Evolutionary conservation across 1,140 invertebrate species (phyloP).

Genomic region (Zaprionus nigranus): DNA sequence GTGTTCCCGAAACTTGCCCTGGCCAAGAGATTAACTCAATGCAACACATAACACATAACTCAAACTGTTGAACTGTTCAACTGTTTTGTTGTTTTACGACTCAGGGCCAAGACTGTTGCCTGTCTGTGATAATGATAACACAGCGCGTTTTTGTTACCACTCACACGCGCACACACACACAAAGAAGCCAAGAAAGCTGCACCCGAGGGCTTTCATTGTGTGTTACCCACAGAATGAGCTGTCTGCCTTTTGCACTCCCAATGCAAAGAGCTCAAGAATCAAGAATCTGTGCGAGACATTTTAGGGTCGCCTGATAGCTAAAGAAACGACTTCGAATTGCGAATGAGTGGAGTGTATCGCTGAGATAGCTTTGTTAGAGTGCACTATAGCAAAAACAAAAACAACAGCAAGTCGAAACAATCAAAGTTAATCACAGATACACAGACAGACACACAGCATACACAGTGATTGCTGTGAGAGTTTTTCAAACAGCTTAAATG

Average conservation of each 20-base stretch:
- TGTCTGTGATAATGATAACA: constrained; percentile 73
- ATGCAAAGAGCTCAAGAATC: constrained; percentile 48
- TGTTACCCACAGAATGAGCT: constrained; percentile 31
- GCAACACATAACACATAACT: constrained; percentile 60
- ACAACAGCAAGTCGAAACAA: constrained; percentile 49
- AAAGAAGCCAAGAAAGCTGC: constrained; percentile 36
- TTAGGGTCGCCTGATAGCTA: constrained; percentile 53
- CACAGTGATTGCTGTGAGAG: constrained; percentile 10
- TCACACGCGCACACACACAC: constrained; percentile 17
- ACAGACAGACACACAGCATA: constrained; percentile 2
- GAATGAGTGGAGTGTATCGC: constrained; percentile 63
- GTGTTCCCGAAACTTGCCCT: constrained; percentile 34
- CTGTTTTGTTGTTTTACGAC: constrained; percentile 69
- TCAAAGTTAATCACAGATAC: constrained; percentile 58
- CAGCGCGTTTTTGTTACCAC: constrained; percentile 37
- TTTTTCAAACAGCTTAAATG: constrained; percentile 47
- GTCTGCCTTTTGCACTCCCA: constrained; percentile 35
- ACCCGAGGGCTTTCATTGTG: constrained; percentile 66
- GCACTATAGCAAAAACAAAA: constrained; percentile 18
- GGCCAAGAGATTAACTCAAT: constrained; percentile 49
- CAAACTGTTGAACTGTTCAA: constrained; percentile 49
- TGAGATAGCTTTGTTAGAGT: constrained; percentile 56
- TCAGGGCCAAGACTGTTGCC: constrained; percentile 44
- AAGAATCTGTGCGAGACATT: constrained; percentile 70
- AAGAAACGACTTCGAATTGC: constrained; percentile 50